phyloP scores from a whole-genome alignment of 1,140 invertebrate species.

The Myzus persicae region DNA sequence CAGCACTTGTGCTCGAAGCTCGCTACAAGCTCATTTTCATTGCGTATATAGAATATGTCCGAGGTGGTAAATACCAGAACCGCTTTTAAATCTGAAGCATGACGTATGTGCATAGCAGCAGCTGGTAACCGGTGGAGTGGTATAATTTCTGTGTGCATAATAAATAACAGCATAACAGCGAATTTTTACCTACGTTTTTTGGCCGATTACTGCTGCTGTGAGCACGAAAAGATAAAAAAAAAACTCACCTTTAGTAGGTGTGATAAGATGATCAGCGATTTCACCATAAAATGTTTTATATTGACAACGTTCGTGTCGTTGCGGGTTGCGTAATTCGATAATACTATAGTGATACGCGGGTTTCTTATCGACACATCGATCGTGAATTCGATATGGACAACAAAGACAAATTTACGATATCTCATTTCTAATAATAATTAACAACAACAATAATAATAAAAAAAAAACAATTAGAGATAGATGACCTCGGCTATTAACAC shows the following conservation, averaged over 20 bases:
- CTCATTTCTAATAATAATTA: constrained; percentile 13
- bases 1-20: too few relatives aligned
- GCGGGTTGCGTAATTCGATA: background rate
- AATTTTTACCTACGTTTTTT: background rate
- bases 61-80: background rate
- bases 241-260: background rate
- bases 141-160: background rate
- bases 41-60: too few relatives aligned
- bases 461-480: background rate
- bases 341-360: background rate
- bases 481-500: background rate
- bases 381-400: constrained; percentile 9
- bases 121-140: background rate
- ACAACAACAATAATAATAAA: background rate
- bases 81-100: background rate
- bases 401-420: constrained; percentile 9
- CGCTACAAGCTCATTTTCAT: too few relatives aligned
- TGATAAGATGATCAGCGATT: background rate
- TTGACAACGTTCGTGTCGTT: background rate
- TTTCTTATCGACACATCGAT: background rate
- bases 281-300: background rate
- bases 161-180: background rate
- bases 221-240: background rate
- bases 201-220: background rate
- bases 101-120: background rate